A percentile compares a stretch with the other conserved stretches of the same genome.
These are phyloP conservation scores for Orientallactaga bullata DNA, from an alignment of 2,113 vertebrate species.

Conservation along the genomic window DNA sequence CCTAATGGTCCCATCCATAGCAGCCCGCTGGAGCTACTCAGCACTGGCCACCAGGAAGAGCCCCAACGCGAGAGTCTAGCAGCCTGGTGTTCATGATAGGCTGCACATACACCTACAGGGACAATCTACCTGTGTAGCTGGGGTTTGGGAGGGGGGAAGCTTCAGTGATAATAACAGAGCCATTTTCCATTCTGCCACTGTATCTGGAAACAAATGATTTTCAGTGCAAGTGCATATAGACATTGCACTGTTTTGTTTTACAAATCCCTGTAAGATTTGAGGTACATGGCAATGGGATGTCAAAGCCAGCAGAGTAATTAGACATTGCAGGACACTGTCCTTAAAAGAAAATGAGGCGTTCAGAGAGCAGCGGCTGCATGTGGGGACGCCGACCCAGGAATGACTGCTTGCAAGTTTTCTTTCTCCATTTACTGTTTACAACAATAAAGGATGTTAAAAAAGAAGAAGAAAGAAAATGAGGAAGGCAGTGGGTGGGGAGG, in stretches of 20 bases:
- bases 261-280: neutral
- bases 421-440: too few relatives aligned
- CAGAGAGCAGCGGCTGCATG: too few relatives aligned
- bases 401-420: too few relatives aligned
- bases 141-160: neutral
- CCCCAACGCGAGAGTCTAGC: fast-evolving
- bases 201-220: neutral
- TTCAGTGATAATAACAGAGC: neutral
- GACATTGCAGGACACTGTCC: neutral
- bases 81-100: neutral
- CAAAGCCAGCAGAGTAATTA: neutral
- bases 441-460: too few relatives aligned
- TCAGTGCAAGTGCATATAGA: neutral
- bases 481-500: too few relatives aligned
- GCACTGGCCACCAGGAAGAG: fast-evolving
- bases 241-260: neutral
- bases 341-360: neutral
- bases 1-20: fast-evolving
- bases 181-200: neutral
- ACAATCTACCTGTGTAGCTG: neutral
- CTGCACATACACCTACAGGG: neutral
- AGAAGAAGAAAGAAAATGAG: neutral
- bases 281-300: neutral
- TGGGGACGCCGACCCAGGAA: too few relatives aligned
- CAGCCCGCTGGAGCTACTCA: fast-evolving